A percentile compares a stretch with the other conserved stretches of the same genome.
Evolutionary conservation across 37 sponge, comb jelly and placozoan species (phyloP).

Genomic region (Spongia lamella): DNA sequence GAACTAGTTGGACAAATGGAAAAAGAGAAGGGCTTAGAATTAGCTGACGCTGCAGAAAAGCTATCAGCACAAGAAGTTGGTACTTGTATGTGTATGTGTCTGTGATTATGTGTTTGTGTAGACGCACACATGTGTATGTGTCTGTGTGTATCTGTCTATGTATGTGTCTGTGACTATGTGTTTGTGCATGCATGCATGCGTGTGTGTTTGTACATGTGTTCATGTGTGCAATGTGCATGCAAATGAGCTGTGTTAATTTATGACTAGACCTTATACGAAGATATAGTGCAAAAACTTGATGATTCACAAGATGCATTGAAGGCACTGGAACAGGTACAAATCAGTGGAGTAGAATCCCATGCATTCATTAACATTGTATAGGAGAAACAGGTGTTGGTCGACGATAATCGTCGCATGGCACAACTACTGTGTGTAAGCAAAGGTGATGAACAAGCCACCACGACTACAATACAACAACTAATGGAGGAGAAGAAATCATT

Average conservation of each 20-base stretch:
- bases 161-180: conserved; percentile 1
- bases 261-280: too few species aligned
- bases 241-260: not conserved
- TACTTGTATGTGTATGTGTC: conserved; percentile 32
- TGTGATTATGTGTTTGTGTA: not conserved
- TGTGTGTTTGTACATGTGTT: conserved; percentile 35
- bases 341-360: not conserved
- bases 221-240: too few species aligned
- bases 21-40: conserved; percentile 53
- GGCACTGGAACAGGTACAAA: too few species aligned
- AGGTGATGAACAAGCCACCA: conserved; percentile 51
- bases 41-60: too few species aligned
- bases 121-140: conserved; percentile 2
- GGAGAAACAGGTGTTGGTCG: conserved; percentile 17
- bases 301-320: too few species aligned
- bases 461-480: conserved; percentile 53
- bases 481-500: conserved; percentile 51
- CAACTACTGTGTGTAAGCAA: conserved; percentile 60
- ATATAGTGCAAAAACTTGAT: too few species aligned
- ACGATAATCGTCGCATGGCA: conserved; percentile 62
- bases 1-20: conserved; percentile 81
- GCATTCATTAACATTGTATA: not conserved
- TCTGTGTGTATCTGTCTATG: too few species aligned
- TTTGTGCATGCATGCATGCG: too few species aligned
- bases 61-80: too few species aligned